Evolutionary conservation across 1,140 invertebrate genomes (phyloP).

Genomic region (Caenorhabditis remanei): DNA sequence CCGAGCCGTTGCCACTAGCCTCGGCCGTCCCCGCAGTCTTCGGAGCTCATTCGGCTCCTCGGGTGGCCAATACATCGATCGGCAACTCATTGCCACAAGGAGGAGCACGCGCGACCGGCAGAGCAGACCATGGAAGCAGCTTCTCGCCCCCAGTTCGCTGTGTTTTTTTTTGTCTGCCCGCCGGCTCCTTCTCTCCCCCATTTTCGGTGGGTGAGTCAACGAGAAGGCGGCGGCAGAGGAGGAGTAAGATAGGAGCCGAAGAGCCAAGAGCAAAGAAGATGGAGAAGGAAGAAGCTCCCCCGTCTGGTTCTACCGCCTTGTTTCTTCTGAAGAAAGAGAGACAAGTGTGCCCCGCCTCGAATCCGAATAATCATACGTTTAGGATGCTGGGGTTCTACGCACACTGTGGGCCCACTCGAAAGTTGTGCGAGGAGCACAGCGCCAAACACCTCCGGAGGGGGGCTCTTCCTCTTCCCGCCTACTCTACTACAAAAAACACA

Average conservation of each 20-base stretch:
- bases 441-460: slow-evolving; percentile 16
- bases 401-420: neutral
- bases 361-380: slow-evolving; percentile 36
- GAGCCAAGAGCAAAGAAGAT: neutral
- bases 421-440: slow-evolving; percentile 1
- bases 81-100: neutral
- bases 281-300: neutral
- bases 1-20: neutral
- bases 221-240: neutral
- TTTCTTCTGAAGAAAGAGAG: neutral
- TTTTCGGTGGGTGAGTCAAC: slow-evolving; percentile 30
- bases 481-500: slow-evolving; percentile 1
- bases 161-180: neutral
- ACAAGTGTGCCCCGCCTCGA: neutral
- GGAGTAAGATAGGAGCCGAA: slow-evolving; percentile 1
- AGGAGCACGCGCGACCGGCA: neutral
- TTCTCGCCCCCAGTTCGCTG: slow-evolving; percentile 17
- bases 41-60: neutral
- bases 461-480: slow-evolving; percentile 25
- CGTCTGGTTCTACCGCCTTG: neutral
- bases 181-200: neutral
- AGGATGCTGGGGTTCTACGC: neutral
- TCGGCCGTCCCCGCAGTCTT: neutral
- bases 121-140: neutral
- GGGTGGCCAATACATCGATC: slow-evolving; percentile 30